These are phyloP conservation scores for Saccostrea glomerata DNA, from an alignment of 1,140 invertebrate genomes.

Conservation along the genomic window DNA sequence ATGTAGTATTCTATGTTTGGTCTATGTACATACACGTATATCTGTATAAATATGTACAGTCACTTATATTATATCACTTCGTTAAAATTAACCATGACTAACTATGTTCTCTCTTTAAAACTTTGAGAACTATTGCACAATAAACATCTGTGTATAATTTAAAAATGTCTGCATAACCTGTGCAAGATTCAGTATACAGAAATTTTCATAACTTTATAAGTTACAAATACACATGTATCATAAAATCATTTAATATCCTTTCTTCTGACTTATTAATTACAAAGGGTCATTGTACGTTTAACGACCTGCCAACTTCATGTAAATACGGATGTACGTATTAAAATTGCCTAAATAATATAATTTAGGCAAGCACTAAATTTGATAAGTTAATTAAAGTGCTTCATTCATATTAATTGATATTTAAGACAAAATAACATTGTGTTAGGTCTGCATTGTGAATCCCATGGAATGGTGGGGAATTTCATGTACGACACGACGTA, in stretches of 20 bases:
- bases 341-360: background rate
- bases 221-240: too few relatives aligned
- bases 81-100: too few relatives aligned
- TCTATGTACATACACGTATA: too few relatives aligned
- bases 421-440: background rate
- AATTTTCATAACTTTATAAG: too few relatives aligned
- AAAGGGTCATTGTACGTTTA: background rate
- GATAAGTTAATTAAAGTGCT: background rate
- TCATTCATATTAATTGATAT: background rate
- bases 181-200: too few relatives aligned
- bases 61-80: background rate
- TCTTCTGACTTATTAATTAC: too few relatives aligned
- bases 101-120: too few relatives aligned
- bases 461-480: conserved; percentile 76
- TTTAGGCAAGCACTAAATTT: background rate
- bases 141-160: too few relatives aligned
- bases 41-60: background rate
- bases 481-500: conserved; percentile 77
- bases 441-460: conserved; percentile 71
- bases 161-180: too few relatives aligned
- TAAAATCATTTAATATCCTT: too few relatives aligned
- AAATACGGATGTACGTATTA: background rate
- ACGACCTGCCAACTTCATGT: background rate
- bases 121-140: too few relatives aligned
- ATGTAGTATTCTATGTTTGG: too few relatives aligned